Percentiles rank a stretch among this genome's conserved stretches.
Conservation (phyloP, 2,113 vertebrate species). For the Oreotrochilus melanogaster region DNA sequence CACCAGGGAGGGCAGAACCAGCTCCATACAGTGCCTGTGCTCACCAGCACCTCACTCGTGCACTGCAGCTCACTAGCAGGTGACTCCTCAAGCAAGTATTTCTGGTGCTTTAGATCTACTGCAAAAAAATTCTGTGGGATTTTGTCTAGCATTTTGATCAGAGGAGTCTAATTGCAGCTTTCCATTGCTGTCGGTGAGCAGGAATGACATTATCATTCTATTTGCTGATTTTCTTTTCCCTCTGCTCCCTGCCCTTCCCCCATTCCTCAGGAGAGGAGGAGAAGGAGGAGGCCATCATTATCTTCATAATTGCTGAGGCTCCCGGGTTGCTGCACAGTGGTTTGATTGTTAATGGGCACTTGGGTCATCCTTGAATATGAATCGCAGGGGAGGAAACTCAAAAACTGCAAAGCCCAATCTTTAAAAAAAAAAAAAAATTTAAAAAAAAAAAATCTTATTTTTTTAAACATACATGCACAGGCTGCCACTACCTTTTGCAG, state of each 20-base stretch:
- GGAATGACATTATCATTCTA: slow-evolving; percentile 63
- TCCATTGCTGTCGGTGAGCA: slow-evolving; percentile 40
- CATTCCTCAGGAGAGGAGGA: slow-evolving; percentile 53
- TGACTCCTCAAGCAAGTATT: neutral
- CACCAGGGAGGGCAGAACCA: neutral
- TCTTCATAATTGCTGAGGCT: slow-evolving; percentile 74
- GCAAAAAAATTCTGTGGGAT: neutral
- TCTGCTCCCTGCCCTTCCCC: slow-evolving; percentile 30
- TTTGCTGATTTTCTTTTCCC: slow-evolving; percentile 51
- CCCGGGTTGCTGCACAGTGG: slow-evolving; percentile 60
- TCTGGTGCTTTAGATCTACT: neutral
- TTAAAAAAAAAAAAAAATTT: neutral
- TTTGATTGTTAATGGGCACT: slow-evolving; percentile 79
- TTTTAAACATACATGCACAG: neutral
- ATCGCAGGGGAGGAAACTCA: slow-evolving; percentile 70
- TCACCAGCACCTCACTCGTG: neutral
- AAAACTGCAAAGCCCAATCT: slow-evolving; percentile 48
- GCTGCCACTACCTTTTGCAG: neutral
- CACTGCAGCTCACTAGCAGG: neutral
- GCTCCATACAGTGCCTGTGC: fast-evolving
- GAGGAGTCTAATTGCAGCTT: slow-evolving; percentile 64
- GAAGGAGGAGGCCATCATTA: slow-evolving; percentile 74
- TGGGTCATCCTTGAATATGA: slow-evolving; percentile 71
- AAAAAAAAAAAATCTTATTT: neutral
- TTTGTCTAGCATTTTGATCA: slow-evolving; percentile 31